Evolutionary conservation across 2,888 invertebrate species (phyloP).

Genomic region (Lordiphosa andalusiaca): DNA sequence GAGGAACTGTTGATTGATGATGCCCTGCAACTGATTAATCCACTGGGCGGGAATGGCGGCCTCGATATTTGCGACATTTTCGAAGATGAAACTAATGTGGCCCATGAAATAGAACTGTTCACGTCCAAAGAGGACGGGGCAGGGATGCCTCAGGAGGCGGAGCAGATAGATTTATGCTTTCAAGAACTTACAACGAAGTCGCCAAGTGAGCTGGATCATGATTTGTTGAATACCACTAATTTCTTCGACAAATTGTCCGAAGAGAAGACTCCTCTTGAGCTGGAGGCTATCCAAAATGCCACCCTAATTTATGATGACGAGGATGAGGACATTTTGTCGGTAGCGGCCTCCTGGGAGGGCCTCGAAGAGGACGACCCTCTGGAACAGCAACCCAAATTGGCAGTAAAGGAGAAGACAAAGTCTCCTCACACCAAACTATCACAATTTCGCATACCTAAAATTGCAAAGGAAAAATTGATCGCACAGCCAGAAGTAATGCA

Average conservation of each 20-base stretch:
- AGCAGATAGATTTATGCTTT: conserved; percentile 19
- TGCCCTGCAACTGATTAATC: background rate
- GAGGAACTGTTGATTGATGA: background rate
- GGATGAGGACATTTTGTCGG: conserved; percentile 40
- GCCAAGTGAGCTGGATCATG: conserved; percentile 18
- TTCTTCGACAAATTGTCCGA: conserved; percentile 23
- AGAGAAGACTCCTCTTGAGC: conserved; percentile 23
- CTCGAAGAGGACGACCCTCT: conserved; percentile 23
- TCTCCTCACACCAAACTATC: background rate
- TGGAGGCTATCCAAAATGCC: conserved; percentile 8
- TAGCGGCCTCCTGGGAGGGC: conserved; percentile 47
- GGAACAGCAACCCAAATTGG: background rate
- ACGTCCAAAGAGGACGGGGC: background rate
- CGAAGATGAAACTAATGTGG: background rate
- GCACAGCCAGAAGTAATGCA: conserved; percentile 4
- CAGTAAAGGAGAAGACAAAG: background rate
- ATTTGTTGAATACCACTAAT: conserved; percentile 6
- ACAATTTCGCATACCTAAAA: background rate
- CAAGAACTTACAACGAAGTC: conserved; percentile 15
- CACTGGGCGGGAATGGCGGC: background rate
- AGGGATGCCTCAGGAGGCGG: background rate
- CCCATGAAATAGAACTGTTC: background rate
- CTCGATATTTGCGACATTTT: conserved; percentile 4
- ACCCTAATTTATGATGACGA: conserved; percentile 36
- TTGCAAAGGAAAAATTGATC: background rate